A percentile compares a stretch with the other conserved stretches of the same genome.
Conservation (phyloP, 2,888 invertebrate species). For the Drosophila yooni region DNA sequence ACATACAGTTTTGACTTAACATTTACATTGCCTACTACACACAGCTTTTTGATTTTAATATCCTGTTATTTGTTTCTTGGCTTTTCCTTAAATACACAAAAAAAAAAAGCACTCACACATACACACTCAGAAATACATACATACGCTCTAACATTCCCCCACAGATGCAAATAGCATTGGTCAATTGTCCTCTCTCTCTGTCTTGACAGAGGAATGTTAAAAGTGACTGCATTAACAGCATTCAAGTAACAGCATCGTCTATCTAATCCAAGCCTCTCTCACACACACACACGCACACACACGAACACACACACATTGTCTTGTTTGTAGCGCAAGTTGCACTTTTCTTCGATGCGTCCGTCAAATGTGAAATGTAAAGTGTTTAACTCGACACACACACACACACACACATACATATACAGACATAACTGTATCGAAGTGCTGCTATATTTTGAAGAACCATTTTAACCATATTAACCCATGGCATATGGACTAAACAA, state of each 20-base stretch:
- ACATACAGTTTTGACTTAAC: conserved; percentile 13
- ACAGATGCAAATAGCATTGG: conserved; percentile 2
- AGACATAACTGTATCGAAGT: conserved; percentile 18
- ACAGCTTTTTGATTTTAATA: conserved; percentile 12
- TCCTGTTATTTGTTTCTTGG: conserved; percentile 32
- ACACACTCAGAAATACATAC: background rate
- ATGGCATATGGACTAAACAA: conserved; percentile 45
- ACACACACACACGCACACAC: conserved; percentile 2
- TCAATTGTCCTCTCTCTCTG: conserved; percentile 1
- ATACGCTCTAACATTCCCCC: background rate
- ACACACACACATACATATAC: conserved; percentile 4
- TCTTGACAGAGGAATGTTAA: conserved; percentile 8
- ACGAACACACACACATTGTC: conserved; percentile 12
- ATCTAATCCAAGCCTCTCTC: conserved; percentile 5
- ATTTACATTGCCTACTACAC: conserved; percentile 4
- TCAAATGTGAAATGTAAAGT: conserved; percentile 26
- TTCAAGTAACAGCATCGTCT: conserved; percentile 17
- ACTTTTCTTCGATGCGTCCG: conserved; percentile 16
- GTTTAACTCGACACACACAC: conserved; percentile 19
- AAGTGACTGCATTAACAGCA: conserved; percentile 30
- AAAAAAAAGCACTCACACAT: conserved; percentile 3
- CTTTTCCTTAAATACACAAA: conserved; percentile 20
- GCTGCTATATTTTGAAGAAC: conserved; percentile 35
- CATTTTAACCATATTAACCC: conserved; percentile 41
- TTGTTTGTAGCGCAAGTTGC: conserved; percentile 37